Evolutionary conservation across 2,797 vertebrate genomes (phyloP).

Genomic region (Sciurus vulgaris): DNA sequence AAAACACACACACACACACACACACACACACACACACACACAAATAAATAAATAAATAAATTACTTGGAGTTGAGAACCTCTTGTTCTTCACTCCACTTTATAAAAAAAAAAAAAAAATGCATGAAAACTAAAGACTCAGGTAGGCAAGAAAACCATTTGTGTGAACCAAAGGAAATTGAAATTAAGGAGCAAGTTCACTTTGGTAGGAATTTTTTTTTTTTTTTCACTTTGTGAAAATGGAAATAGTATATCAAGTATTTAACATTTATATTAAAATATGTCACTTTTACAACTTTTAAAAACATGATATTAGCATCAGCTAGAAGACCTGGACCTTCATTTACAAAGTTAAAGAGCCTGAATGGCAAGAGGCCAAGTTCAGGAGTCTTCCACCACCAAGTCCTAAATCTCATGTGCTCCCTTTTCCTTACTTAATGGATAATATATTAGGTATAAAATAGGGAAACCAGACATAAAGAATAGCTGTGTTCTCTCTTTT

Average conservation of each 20-base stretch:
- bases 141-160: background rate
- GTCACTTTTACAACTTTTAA: constrained; percentile 19
- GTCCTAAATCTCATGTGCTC: background rate
- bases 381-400: background rate
- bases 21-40: too few species aligned
- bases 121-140: background rate
- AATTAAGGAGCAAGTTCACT: background rate
- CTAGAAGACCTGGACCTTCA: background rate
- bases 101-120: background rate
- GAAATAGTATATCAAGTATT: background rate
- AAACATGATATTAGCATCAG: background rate
- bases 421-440: background rate
- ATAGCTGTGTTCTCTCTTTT: constrained; percentile 16
- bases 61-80: background rate
- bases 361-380: background rate
- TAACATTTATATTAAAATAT: background rate
- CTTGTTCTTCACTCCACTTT: background rate
- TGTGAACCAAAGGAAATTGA: background rate
- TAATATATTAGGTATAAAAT: constrained; percentile 35
- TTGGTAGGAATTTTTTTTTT: background rate
- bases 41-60: background rate
- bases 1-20: background rate
- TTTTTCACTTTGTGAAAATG: constrained; percentile 2
- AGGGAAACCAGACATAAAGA: background rate
- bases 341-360: background rate